Evolutionary conservation across 2,797 vertebrate genomes (phyloP), one percentile per base, ranked within the genome.

Genomic region (Clarias fuscus): DNA sequence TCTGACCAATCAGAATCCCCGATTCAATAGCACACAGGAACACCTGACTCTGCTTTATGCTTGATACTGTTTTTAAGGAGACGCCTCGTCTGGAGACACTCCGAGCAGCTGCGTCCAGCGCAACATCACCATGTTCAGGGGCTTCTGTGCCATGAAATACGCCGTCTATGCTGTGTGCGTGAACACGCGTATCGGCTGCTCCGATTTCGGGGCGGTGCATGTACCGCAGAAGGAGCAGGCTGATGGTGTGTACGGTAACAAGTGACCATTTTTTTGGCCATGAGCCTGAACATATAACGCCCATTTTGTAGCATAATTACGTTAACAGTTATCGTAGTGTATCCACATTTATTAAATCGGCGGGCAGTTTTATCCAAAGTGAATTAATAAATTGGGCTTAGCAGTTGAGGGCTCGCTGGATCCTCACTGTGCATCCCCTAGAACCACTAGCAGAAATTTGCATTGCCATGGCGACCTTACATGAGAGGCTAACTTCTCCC

Each of bases 61-160:
- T 64, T 20, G 73, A 30, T 67, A 3, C 22, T 68, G 33, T 24
- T 79, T 83, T 84, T 27, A 89, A 95, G 96, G 90, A 84, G 91
- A 93, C 48, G 1, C 90, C 20, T 95, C 80, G 5, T 79, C 89
- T 58, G 61, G 86, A 0, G 82, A 89, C n/a, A 48, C 92, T 1
- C 91, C 87, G 59, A 91, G 88, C 53, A 92, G 93, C 70, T 93
- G 85, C n/a, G 95, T 90, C 53, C 94, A 93, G 85, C 95, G 96
- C 89, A 98, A 96, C 87, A 77, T 96, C 27, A 93, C 95, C 0
- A 93, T 99, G 88, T 99, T 97, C 88, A 96, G 92, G 93, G 97
- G 97, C 0, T 99, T 99, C 92, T 99, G 97, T 81, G 97, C 97
- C 91, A 97, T 99, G 95, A 99, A 99, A 89, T 99, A 98, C 14